Conservation (phyloP, 2,888 invertebrate genomes). For the Drosophila colorata region DNA sequence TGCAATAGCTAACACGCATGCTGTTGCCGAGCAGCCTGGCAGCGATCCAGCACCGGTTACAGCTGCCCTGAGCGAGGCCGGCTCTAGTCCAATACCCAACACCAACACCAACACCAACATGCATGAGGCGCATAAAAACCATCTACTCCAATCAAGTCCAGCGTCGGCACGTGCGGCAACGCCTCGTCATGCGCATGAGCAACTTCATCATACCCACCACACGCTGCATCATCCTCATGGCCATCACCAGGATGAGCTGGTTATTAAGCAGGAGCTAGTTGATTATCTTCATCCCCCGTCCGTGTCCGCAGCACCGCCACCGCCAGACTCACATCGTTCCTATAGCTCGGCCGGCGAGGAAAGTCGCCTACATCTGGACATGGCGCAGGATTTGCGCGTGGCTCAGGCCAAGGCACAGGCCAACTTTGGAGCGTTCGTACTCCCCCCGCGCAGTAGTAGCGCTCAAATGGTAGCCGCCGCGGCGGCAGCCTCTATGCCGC, state of each 20-base stretch:
- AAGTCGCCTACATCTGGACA: constrained; percentile 79
- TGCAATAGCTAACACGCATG: constrained; percentile 24
- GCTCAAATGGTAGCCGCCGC: constrained; percentile 40
- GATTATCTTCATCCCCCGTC: constrained; percentile 81
- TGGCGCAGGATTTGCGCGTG: constrained; percentile 83
- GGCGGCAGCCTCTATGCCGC: constrained; percentile 63
- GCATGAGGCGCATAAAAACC: constrained; percentile 80
- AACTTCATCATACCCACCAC: constrained; percentile 55
- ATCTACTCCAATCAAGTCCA: constrained; percentile 65
- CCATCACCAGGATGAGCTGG: constrained; percentile 75
- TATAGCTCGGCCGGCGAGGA: constrained; percentile 83
- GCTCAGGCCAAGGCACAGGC: constrained; percentile 80
- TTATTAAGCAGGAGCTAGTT: constrained; percentile 83
- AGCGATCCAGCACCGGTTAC: constrained; percentile 10
- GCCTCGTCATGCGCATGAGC: constrained; percentile 70
- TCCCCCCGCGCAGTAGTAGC: constrained; percentile 71
- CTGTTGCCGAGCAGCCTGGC: constrained; percentile 25
- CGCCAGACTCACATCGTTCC: constrained; percentile 83
- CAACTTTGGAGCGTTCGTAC: constrained; percentile 78
- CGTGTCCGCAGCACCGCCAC: constrained; percentile 70
- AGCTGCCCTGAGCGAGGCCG: constrained; percentile 55
- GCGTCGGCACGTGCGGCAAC: constrained; percentile 57
- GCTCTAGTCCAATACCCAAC: constrained; percentile 82
- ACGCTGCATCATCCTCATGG: constrained; percentile 32
- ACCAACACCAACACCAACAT: constrained; percentile 73